Evolutionary conservation across 1,140 invertebrate genomes (phyloP), one percentile per base, ranked within the genome.

Genomic region (Arion vulgaris): DNA sequence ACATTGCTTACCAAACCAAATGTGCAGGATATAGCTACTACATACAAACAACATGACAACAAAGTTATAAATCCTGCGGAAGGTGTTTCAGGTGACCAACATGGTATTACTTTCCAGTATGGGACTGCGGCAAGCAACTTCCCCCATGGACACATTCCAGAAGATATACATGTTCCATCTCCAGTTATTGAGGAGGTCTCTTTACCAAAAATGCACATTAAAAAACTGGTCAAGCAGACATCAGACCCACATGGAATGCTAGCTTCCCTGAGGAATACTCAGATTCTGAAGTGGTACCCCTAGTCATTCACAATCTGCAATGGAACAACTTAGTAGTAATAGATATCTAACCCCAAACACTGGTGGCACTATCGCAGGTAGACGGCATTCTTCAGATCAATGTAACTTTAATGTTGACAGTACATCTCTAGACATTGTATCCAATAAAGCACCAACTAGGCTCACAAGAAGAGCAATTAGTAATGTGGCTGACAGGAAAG

Each of bases 401-500:
- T 51, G 34, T n/a, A 62, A 13, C 28, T 62, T 5, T 7, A 2
- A 75, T 45, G 39, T 49, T 39, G 39, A 41, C 39, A 38, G 26
- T 39, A 38, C 5, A 23, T n/a, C 19, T 28, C 71, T 49, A n/a
- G 51, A 15, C 57, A 9, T 28, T 4, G 7, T 49, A 26, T 45
- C 49, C 36, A 28, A 38, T 17, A 51, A 28, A n/a, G 17, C 39
- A 13, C 26, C n/a, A 11, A 71, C 82, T 4, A 69, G 84, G 28
- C 81, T 69, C 0, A 36, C 82, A 0, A 41, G 84, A 19, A 45
- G 81, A 53, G 81, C 84, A 19, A 80, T 85, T 51, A 85, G 80
- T 62, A 71, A 51, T 45, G 76, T 68, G 15, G 78, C 80, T 0
- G 83, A 85, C 71, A 71, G 38, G 19, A 79, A 53, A 9, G 62